Base-by-base conservation (phyloP, 2,797 vertebrate genomes). In the Triplophysa bombifrons region DNA sequence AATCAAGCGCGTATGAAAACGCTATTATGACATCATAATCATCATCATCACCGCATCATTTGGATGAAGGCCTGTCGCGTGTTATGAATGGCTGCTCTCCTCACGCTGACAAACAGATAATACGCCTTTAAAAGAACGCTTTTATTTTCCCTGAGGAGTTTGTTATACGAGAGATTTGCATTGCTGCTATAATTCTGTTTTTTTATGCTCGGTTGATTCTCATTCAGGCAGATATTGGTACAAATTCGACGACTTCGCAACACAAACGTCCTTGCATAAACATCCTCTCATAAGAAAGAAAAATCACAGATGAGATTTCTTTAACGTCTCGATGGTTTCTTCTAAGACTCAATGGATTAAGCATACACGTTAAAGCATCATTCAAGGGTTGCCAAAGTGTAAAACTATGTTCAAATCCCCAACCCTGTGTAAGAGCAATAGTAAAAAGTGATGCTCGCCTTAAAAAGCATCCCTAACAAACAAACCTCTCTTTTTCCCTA, bases 11-110 rank as follows among this genome's bases (percentile, higher is more conserved):
- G 22, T 41, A 53, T 30, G 50, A 30, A 70, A 50, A 55, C 76
- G 25, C 11, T 53, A 50, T 55, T 55, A 72, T 72, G 67, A 71
- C 76, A 71, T 63, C 58, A 78, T 70, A 44, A 66, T 46, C 51
- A 68, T 76, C 51, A 68, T 76, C 55, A 76, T 30, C 41, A 22
- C 56, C 22, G 34, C 53, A 51, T 78, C 67, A 70, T 70, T 44
- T 38, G 41, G 44, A 27, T n/a, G 51, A 78, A 78, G 27, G 55
- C 66, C 66, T 61, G 65, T 51, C 66, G 34, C 38, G 67, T 69
- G 55, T 78, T 78, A 60, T 70, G 55, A 78, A 70, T 25, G 27
- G 27, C 67, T 70, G 56, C 56, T 48, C 13, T 10, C 13, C 41
- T 78, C 46, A 14, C 30, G 16, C 74, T 58, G 48, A 41, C 46